Evolutionary conservation across 2,888 invertebrate species (phyloP), one percentile per base, ranked within the genome.

Genomic region (Plebejus melissa): DNA sequence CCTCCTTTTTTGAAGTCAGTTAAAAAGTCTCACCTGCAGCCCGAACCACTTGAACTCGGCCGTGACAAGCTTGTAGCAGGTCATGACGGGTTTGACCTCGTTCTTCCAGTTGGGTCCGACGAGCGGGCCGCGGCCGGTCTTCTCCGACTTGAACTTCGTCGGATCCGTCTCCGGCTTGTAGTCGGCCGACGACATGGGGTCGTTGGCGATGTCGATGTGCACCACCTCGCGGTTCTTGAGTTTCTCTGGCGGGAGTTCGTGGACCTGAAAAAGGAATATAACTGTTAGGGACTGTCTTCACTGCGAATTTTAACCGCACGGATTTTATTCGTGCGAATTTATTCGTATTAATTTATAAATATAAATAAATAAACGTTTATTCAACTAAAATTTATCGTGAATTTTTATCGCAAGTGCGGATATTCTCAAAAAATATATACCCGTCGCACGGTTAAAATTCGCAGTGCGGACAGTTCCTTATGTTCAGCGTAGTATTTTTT

Each of bases 31-130:
- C 80, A 95, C 95, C 94, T 97, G 97, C 78, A 99, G 94, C 76
- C 99, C 99, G 86, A 98, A 99, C 99, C 99, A 99, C 94, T 99
- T 99, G 94, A 99, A 99, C 94, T 99, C 98, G 79, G 97, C 97
- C 57, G 98, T 98, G 83, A 99, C 99, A 81, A 99, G 94, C 93
- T 99, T 99, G 93, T 99, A 99, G 89, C 98, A 98, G 75, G 98
- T 99, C 99, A 99, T 99, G 78, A 99, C 97, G 28, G 98, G 98
- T 75, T 96, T 93, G 71, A 96, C 95, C 65, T 94, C 95, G 76
- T 95, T 94, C 91, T 96, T 96, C 98, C 98, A 98, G 80, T 96
- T 95, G 81, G 95, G 94, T 0, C 96, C 96, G 78, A 94, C 90
- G 76, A 99, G 95, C 60, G 99, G 99, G 9, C 99, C 99, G 83